Conservation (phyloP, 2,888 invertebrate species). For the Lepidochrysops patricia region DNA sequence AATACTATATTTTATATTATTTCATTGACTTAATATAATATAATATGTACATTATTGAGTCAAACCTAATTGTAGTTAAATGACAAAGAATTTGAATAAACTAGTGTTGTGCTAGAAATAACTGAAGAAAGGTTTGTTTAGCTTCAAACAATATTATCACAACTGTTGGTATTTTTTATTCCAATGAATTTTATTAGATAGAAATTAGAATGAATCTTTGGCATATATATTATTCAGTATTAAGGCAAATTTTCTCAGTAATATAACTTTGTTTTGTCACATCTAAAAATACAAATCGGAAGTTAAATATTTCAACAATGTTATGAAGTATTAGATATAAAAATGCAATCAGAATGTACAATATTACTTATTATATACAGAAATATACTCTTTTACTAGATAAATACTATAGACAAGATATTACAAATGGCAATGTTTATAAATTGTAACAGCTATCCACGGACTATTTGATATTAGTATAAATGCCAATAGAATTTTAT, state of each 20-base stretch:
- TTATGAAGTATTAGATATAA: slow-evolving; percentile 7
- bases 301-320: not conserved
- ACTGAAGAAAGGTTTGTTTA: too few species aligned
- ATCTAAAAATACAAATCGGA: not conserved
- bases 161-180: too few species aligned
- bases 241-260: not conserved
- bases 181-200: too few species aligned
- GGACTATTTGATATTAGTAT: slow-evolving; percentile 21
- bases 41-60: slow-evolving; percentile 15
- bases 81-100: not conserved
- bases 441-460: slow-evolving; percentile 16
- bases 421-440: slow-evolving; percentile 21
- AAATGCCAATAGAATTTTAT: slow-evolving; percentile 17
- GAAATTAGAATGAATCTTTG: slow-evolving; percentile 13
- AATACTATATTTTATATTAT: slow-evolving; percentile 6
- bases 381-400: slow-evolving; percentile 5
- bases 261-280: not conserved
- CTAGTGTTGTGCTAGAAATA: not conserved
- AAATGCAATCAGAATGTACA: slow-evolving; percentile 6
- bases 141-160: not conserved
- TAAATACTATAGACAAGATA: slow-evolving; percentile 17
- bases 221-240: slow-evolving; percentile 6
- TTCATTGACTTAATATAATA: not conserved
- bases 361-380: not conserved
- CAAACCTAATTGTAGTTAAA: slow-evolving; percentile 10